Evolutionary conservation across 2,888 invertebrate species (phyloP).

Genomic region (Myopa testacea): DNA sequence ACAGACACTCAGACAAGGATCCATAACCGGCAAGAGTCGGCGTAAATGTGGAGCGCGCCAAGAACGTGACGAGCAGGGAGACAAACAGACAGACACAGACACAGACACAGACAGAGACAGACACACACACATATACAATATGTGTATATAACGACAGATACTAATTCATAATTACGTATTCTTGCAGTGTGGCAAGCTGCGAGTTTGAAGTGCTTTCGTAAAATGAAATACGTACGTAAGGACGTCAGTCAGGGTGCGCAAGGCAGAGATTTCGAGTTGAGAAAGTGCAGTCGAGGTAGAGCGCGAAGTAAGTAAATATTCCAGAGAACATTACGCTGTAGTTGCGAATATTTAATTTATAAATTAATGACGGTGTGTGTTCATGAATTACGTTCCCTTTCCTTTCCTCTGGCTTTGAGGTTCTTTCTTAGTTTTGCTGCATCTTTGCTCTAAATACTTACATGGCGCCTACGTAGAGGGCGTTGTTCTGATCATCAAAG

Average conservation of each 20-base stretch:
- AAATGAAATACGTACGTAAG: constrained; percentile 33
- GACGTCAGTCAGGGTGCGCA: constrained; percentile 28
- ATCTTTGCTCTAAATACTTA: constrained; percentile 72
- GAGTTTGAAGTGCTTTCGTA: constrained; percentile 35
- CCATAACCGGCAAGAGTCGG: constrained; percentile 5
- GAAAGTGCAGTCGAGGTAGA: background rate
- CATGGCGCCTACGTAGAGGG: constrained; percentile 94
- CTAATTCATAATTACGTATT: constrained; percentile 65
- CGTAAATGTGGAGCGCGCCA: background rate
- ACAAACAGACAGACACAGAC: constrained; percentile 30
- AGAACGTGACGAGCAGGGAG: background rate
- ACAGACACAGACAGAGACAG: constrained; percentile 30
- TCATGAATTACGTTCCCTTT: background rate
- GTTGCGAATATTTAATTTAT: constrained; percentile 19
- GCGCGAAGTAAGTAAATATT: background rate
- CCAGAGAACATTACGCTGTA: background rate
- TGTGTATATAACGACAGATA: constrained; percentile 47
- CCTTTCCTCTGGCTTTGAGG: background rate
- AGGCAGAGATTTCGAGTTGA: constrained; percentile 27
- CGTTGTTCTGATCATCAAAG: constrained; percentile 86
- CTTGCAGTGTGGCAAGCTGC: constrained; percentile 57
- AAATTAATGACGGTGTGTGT: constrained; percentile 13
- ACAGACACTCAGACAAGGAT: constrained; percentile 37
- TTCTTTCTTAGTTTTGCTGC: background rate
- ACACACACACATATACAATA: constrained; percentile 22